Percentiles rank a stretch among this genome's conserved stretches.
These are phyloP conservation scores for Danaus plexippus DNA, from an alignment of 1,140 invertebrate species.

Conservation along the genomic window DNA sequence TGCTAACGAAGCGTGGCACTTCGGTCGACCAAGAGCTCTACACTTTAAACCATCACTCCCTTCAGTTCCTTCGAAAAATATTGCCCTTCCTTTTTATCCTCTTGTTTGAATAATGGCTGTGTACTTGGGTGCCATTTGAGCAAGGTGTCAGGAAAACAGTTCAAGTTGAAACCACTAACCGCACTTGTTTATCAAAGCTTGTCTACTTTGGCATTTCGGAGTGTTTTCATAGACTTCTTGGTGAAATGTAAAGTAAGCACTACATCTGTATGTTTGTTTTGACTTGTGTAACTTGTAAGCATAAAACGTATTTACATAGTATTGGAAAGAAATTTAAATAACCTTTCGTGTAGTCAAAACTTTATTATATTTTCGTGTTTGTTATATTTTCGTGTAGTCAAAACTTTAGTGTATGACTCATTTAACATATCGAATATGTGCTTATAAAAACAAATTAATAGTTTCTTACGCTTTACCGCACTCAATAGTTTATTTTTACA, in stretches of 20 bases:
- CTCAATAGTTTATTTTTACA: too few species aligned
- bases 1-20: constrained; percentile 64
- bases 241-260: constrained; percentile 64
- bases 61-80: constrained; percentile 65
- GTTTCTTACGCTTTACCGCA: too few species aligned
- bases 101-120: constrained; percentile 70
- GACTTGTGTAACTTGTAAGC: constrained; percentile 1
- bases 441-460: too few species aligned
- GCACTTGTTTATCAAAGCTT: constrained; percentile 60
- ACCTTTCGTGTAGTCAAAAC: too few species aligned
- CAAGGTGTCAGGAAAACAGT: constrained; percentile 65
- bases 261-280: constrained; percentile 32
- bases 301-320: background rate
- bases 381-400: too few species aligned
- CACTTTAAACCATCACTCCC: constrained; percentile 67
- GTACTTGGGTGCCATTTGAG: constrained; percentile 60
- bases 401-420: too few species aligned
- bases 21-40: constrained; percentile 55
- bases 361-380: too few species aligned
- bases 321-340: too few species aligned
- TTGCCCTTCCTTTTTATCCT: constrained; percentile 67
- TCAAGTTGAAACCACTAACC: constrained; percentile 59
- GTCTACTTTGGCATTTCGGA: constrained; percentile 57
- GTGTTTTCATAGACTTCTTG: constrained; percentile 56
- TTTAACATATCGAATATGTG: too few species aligned